Base-by-base conservation (phyloP, 92 coral and sea anemone species). In the Meandrina meandrites region DNA sequence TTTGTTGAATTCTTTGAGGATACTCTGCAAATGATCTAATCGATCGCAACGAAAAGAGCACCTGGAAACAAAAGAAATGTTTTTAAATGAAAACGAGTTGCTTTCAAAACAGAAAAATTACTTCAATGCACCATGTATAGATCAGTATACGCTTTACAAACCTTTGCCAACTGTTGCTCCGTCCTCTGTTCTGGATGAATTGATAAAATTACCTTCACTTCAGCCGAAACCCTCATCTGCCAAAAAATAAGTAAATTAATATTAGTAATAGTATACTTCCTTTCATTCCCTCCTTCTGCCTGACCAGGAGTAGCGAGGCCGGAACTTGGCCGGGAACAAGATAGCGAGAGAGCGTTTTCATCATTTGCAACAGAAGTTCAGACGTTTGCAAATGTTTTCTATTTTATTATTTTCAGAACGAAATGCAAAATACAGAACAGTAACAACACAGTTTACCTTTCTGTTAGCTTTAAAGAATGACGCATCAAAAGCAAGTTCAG, bases 11-110 rank as follows among this genome's bases (percentile, higher is more conserved):
- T 84, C 98, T 84, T 72, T 95, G 96, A 37, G 98, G 98, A 81
- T 96, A 96, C 88, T 96, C 98, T 3, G 98, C 96, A 91, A 96
- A 96, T 35, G 98, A 88, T 19, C 94, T 96, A 75, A 96, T 96
- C 2, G 98, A 88, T 57, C 98, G 93, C 78, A 96, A 84, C 19
- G 98, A 94, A 83, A 92, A 96, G 54, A 93, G 93, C 1, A 94
- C 94, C 98, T 96, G 79, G 14, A 57, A 75, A 48, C 19, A 45
- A 70, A 64, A 54, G 2, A 51, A 80, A n/a, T n/a, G n/a, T n/a
- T n/a, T n/a, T n/a, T n/a, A n/a, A 34, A 34, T 34, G n/a, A 42
- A 76, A 11, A 22, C 54, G 13, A 72, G 24, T 34, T 32, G 42
- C 1, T 72, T 19, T 28, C 16, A 66, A 66, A 66, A 66, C 35